These are phyloP conservation scores for Amphibalanus amphitrite DNA, from an alignment of 1,140 invertebrate genomes.

Conservation along the genomic window DNA sequence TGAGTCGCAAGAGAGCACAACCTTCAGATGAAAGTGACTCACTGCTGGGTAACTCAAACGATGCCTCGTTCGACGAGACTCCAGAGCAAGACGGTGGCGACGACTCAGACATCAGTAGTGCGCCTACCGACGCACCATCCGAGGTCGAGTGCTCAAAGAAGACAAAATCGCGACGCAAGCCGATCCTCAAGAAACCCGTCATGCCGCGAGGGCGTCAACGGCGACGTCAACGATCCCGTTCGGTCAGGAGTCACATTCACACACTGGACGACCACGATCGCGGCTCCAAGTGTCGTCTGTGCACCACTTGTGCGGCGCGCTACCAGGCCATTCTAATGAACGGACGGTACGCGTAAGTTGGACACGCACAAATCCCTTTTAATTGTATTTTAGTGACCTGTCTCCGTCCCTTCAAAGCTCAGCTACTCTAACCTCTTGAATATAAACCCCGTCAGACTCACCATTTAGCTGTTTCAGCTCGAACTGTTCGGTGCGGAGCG, in stretches of 20 bases:
- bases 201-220: too few relatives aligned
- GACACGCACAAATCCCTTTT: neutral
- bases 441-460: slow-evolving; percentile 29
- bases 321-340: neutral
- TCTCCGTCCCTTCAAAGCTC: too few relatives aligned
- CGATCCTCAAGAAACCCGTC: neutral
- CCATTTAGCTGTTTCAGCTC: slow-evolving; percentile 78
- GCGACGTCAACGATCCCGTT: neutral
- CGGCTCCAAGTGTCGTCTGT: neutral
- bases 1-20: neutral
- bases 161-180: neutral
- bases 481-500: slow-evolving; percentile 75
- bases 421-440: neutral
- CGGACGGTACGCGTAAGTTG: neutral
- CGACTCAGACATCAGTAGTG: neutral
- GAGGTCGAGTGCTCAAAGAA: neutral
- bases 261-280: neutral
- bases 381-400: too few relatives aligned
- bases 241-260: neutral
- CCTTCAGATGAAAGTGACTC: neutral
- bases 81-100: neutral
- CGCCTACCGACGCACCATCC: neutral
- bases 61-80: neutral
- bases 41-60: neutral
- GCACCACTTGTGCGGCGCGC: neutral